Conservation (phyloP, 2,797 vertebrate genomes). For the Sylvia borin region DNA sequence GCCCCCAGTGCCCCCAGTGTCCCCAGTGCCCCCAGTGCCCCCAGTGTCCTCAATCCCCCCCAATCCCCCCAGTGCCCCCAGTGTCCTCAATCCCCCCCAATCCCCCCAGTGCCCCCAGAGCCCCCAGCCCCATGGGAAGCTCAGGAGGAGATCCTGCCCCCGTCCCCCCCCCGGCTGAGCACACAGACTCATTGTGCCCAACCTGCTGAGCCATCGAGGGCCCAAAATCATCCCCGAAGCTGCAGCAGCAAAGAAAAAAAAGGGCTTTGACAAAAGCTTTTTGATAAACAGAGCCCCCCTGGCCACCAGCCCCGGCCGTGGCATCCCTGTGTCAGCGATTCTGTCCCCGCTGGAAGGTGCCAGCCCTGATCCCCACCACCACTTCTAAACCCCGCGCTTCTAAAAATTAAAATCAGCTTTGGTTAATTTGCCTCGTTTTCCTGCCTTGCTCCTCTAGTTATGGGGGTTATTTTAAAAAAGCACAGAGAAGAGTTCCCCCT, state of each 20-base stretch:
- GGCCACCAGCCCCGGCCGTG: not conserved
- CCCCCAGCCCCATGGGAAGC: not conserved
- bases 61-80: too few relatives aligned
- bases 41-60: too few relatives aligned
- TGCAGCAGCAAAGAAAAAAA: too few relatives aligned
- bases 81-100: not conserved
- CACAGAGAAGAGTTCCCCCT: rapidly evolving
- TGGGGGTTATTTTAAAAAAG: rapidly evolving
- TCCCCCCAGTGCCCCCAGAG: too few relatives aligned
- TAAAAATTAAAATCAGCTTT: not conserved
- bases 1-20: too few relatives aligned
- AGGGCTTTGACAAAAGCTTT: not conserved
- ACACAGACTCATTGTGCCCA: conserved; percentile 1
- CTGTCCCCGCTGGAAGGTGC: not conserved
- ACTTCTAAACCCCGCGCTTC: not conserved
- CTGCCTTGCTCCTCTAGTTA: not conserved
- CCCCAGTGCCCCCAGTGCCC: too few relatives aligned
- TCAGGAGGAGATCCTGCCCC: rapidly evolving
- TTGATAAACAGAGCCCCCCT: not conserved
- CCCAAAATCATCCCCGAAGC: not conserved
- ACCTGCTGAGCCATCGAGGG: conserved; percentile 44
- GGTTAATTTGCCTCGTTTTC: not conserved
- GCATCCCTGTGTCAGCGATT: conserved; percentile 28
- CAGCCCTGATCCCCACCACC: not conserved
- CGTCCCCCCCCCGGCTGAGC: not conserved